Percentiles rank a stretch among this genome's conserved stretches.
Evolutionary conservation across 2,113 vertebrate species (phyloP).

Genomic region (Cynopterus brachyotis): DNA sequence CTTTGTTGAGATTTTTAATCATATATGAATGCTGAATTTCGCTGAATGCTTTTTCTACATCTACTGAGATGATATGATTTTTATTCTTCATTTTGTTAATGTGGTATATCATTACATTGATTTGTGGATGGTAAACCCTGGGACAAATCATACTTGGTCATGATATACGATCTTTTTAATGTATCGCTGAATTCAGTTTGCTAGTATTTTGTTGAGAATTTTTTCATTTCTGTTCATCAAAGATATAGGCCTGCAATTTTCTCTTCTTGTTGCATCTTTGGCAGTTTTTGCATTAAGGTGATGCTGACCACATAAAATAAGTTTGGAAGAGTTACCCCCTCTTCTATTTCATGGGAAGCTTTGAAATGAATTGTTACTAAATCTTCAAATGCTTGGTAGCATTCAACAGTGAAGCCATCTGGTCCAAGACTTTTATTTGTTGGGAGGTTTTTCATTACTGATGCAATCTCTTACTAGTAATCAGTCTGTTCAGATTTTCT

Average conservation of each 20-base stretch:
- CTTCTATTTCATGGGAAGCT: background rate
- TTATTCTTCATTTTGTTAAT: background rate
- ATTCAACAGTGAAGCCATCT: background rate
- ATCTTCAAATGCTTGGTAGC: background rate
- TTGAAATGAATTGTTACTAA: background rate
- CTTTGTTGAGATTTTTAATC: background rate
- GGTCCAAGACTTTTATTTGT: background rate
- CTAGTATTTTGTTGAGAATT: background rate
- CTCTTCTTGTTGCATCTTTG: background rate
- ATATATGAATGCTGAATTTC: background rate
- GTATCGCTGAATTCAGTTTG: background rate
- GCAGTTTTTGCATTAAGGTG: background rate
- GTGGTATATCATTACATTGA: background rate
- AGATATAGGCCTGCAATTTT: background rate
- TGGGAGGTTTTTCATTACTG: background rate
- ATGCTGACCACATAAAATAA: background rate
- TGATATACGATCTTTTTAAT: background rate
- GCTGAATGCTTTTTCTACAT: background rate
- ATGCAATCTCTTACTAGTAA: background rate
- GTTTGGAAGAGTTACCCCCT: background rate
- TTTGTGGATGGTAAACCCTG: background rate
- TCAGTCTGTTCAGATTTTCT: background rate
- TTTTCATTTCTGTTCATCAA: background rate
- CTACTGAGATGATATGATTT: background rate
- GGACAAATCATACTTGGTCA: background rate